Evolutionary conservation across 2,797 vertebrate genomes (phyloP).

Genomic region (Hirundo rustica): DNA sequence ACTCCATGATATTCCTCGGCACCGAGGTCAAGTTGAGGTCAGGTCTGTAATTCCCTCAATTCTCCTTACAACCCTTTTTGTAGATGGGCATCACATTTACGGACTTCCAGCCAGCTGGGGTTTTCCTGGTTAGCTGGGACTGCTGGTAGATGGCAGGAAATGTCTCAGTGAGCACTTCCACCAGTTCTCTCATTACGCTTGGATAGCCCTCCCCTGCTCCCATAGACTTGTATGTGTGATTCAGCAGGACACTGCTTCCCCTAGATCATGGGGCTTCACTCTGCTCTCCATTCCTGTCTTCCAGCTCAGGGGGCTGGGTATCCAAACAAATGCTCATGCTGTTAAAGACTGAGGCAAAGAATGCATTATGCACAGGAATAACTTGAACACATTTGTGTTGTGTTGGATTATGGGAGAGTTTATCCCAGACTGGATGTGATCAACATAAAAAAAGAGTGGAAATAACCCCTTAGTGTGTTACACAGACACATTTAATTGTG

Average conservation of each 20-base stretch:
- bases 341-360: neutral
- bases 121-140: neutral
- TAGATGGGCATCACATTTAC: neutral
- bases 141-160: neutral
- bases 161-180: neutral
- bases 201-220: too few species aligned
- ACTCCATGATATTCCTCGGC: fast-evolving
- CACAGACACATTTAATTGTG: neutral
- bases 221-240: neutral
- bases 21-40: neutral
- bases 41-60: neutral
- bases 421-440: neutral
- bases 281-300: neutral
- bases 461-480: neutral
- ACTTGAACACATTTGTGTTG: neutral
- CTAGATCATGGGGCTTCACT: neutral
- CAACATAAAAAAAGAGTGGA: neutral
- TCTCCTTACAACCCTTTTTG: neutral
- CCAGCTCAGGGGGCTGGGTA: neutral
- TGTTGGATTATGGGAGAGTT: neutral
- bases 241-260: neutral
- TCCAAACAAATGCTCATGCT: neutral
- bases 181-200: neutral
- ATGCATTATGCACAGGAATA: neutral
- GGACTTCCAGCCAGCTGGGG: neutral